Base-by-base conservation (phyloP, 2,888 invertebrate genomes). In the Rhodophaea formosa region DNA sequence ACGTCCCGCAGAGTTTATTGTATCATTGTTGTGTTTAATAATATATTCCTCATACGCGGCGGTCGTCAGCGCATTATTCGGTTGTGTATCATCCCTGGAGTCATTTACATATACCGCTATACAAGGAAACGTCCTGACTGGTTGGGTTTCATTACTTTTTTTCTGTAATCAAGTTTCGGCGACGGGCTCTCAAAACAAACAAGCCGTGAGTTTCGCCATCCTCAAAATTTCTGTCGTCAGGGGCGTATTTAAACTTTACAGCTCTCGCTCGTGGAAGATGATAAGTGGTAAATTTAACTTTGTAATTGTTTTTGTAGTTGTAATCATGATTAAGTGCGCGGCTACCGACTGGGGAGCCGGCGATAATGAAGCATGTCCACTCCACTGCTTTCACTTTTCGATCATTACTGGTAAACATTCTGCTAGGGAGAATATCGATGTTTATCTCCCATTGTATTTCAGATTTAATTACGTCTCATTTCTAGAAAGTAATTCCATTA, bases 21-120 rank as follows among this genome's bases (percentile, higher is more conserved):
- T 71, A 59, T 66, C 67, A 72, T 74, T 78, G 75, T 78, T 77
- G 71, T 74, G 69, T 75, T 74, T 69, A 76, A 76, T 76, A 76
- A 69, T 68, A 74, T 67, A 75, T 75, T 77, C 71, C 72, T 70
- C 69, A 68, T 70, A 68, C 73, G 74, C 75, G 72, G 72, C 75
- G 70, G 70, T 75, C 76, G 74, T 75, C 72, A 65, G 71, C 68
- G 72, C 72, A 69, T 67, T 67, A 75, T 77, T 75, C 73, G 68
- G 69, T 64, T 71, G 75, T 75, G 76, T 77, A 77, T 77, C 78
- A 79, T 79, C 79, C 78, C 67, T 67, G 67, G 67, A 68, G 70
- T 72, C 74, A 86, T 88, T 87, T 86, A 79, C 83, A 88, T 88
- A 84, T 86, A 85, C 88, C 88, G 88, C 86, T 88, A 88, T 82